Percentiles rank a stretch among this genome's conserved stretches.
Evolutionary conservation across 2,797 vertebrate species (phyloP).

Genomic region (Rhinatrema bivittatum): DNA sequence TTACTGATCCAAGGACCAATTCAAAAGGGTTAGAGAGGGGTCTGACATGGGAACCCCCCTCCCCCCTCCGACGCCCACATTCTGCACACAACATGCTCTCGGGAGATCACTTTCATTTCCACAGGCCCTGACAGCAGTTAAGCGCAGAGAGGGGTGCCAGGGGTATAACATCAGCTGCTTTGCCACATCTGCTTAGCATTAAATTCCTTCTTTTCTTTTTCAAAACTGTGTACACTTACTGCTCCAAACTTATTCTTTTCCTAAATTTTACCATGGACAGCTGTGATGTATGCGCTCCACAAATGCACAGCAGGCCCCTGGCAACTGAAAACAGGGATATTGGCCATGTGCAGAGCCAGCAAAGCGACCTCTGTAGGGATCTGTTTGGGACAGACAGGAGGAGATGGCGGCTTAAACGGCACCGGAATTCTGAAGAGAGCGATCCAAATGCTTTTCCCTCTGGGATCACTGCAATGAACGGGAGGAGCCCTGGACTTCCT

Average conservation of each 20-base stretch:
- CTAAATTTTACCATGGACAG: conserved; percentile 15
- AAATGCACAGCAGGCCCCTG: neutral
- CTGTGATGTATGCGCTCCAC: conserved; percentile 1
- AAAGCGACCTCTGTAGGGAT: neutral
- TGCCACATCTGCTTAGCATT: conserved; percentile 52
- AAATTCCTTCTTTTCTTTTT: conserved; percentile 37
- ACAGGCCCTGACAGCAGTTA: no score
- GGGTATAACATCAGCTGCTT: no score
- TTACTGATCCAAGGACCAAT: no score
- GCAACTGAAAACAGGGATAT: neutral
- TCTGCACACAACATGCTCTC: no score
- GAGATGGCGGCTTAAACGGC: neutral
- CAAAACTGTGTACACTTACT: conserved; percentile 47
- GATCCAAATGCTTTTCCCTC: neutral
- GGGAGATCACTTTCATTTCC: no score
- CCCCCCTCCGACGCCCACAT: no score
- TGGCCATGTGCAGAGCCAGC: neutral
- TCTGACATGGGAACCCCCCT: no score
- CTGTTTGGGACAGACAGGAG: no score
- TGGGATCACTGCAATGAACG: neutral
- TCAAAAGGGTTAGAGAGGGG: no score
- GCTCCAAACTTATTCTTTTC: conserved; percentile 46
- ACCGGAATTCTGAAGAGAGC: neutral
- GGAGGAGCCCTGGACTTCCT: no score
- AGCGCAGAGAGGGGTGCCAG: no score